These are phyloP conservation scores for Anas acuta DNA, from an alignment of 2,797 vertebrate genomes.

Conservation along the genomic window DNA sequence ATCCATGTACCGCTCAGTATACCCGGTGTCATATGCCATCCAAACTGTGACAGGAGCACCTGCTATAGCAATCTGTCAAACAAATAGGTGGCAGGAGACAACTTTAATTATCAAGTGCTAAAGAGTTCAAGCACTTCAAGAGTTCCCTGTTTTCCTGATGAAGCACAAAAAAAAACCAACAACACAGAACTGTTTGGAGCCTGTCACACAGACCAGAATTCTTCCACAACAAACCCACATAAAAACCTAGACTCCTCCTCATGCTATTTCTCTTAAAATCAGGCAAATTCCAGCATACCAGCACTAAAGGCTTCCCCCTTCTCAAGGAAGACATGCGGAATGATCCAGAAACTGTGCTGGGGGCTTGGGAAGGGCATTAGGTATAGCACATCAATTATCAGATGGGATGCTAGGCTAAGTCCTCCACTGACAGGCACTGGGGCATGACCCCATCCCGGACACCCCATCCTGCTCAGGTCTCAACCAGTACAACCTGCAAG, in stretches of 20 bases:
- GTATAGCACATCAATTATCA: neutral
- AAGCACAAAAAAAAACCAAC: neutral
- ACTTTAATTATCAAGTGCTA: neutral
- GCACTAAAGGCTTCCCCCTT: neutral
- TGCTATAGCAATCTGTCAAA: constrained; percentile 90
- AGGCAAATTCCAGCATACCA: neutral
- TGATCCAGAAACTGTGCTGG: neutral
- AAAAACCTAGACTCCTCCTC: neutral
- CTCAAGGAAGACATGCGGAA: neutral
- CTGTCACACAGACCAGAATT: neutral
- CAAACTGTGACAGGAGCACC: constrained; percentile 96
- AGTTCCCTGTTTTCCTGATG: neutral
- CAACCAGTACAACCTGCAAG: neutral
- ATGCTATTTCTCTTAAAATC: neutral
- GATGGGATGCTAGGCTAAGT: neutral
- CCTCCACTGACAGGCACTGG: neutral
- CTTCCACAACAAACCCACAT: neutral
- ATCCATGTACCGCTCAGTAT: constrained; percentile 98
- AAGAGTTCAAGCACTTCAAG: neutral
- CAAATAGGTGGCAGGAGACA: neutral
- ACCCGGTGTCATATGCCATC: constrained; percentile 98
- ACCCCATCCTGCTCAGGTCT: neutral
- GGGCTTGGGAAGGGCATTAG: neutral
- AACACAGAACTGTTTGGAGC: too few relatives aligned
- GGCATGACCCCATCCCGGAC: neutral